These are phyloP conservation scores for Galaxea fascicularis DNA, from an alignment of 92 coral and sea anemone species.

Conservation along the genomic window DNA sequence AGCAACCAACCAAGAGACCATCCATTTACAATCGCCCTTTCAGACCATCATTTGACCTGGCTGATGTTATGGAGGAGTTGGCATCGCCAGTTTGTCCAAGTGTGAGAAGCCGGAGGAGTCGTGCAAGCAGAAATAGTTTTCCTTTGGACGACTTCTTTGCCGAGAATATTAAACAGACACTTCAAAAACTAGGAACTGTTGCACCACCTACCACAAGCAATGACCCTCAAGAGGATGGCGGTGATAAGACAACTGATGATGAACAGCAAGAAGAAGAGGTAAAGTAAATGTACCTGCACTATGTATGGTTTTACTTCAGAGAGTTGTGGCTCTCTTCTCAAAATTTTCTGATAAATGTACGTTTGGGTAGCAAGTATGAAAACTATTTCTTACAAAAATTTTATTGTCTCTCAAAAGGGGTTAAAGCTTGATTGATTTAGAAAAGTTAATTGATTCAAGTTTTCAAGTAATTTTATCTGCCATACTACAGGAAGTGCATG, in stretches of 20 bases:
- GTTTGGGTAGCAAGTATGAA: no score
- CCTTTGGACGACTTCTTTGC: conserved; percentile 86
- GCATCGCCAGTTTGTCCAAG: conserved; percentile 78
- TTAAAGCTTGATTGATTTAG: no score
- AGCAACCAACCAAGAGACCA: conserved; percentile 45
- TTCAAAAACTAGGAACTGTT: conserved; percentile 71
- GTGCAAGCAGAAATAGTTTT: conserved; percentile 88
- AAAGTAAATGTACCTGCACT: no score
- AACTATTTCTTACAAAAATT: no score
- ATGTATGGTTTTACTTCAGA: no score
- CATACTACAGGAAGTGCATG: conserved; percentile 2
- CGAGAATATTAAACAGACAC: conserved; percentile 83
- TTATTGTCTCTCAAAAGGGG: no score
- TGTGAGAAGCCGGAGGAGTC: conserved; percentile 74
- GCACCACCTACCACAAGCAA: conserved; percentile 19
- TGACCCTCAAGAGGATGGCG: background rate
- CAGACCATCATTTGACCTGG: conserved; percentile 90
- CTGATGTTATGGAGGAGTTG: conserved; percentile 85
- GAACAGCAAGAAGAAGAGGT: conserved; percentile 21
- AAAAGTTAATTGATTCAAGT: no score
- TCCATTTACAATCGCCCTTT: conserved; percentile 60
- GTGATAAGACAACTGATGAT: background rate
- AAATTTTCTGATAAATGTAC: no score
- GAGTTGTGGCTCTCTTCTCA: background rate
- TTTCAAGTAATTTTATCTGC: no score